Evolutionary conservation across 2,797 vertebrate genomes (phyloP), one percentile per base, ranked within the genome.

Genomic region (Acomys russatus): DNA sequence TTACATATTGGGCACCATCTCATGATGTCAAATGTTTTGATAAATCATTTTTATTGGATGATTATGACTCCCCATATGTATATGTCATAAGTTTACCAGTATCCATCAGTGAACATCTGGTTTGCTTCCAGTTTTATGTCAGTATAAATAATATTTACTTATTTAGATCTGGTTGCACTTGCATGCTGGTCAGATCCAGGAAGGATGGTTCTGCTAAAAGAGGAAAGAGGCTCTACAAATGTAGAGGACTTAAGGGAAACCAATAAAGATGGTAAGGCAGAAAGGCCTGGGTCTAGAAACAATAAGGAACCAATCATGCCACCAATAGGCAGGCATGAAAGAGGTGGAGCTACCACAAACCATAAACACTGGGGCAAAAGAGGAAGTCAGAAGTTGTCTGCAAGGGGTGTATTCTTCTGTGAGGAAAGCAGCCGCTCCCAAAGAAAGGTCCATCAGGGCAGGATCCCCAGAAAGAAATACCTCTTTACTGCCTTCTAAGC

Each of bases 1-100:
- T 84, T 94, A 80, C 54, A 87, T 86, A 90, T 20, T 84, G 15
- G 91, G 38, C 61, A 89, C 68, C 76, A 74, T 87, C 11, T 38
- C 35, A 23, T 74, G 54, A 56, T 4, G 90, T 51, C 92, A 84
- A 93, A 73, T 95, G 73, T 94, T 92, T 95, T 84, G 78, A 87
- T 68, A 92, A 66, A 88, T 68, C 14, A 83, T 61, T 96, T 90
- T 92, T 91, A 87, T 64, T 96, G 66, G 28, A n/a, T 92, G n/a
- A 95, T 25, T 78, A 86, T 77, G 1, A 90, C 17, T 91, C 82
- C 66, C 71, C 18, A 77, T 61, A 35, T 90, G 44, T 80, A 71
- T 44, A 85, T 71, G 77, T 64, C 63, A 68, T 83, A 93, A 96
- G 89, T 94, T 90, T 91, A 80, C 79, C 61, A 78, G 44, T 64